These are phyloP conservation scores for Palaemon carinicauda DNA, from an alignment of 1,140 invertebrate genomes.

Conservation along the genomic window DNA sequence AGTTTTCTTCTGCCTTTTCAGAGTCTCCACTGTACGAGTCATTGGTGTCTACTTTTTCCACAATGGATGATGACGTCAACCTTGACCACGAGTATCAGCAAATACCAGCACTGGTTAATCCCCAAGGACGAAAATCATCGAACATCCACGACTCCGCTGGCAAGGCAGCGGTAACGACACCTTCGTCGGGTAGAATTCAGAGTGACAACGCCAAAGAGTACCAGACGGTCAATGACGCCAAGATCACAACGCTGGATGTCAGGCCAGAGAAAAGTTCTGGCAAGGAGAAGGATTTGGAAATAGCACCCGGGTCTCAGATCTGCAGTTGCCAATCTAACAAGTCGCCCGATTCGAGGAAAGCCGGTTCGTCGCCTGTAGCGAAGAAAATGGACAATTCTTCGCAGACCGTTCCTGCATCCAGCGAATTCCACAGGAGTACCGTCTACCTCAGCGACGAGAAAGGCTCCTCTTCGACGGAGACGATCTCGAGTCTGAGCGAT, in stretches of 20 bases:
- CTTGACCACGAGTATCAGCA: constrained; percentile 37
- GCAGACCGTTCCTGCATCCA: not conserved
- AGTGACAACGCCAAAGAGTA: not conserved
- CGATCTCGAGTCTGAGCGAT: not conserved
- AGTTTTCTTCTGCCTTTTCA: not conserved
- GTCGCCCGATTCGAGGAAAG: not conserved
- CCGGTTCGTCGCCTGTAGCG: not conserved
- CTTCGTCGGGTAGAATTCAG: not conserved
- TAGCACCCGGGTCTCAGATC: not conserved
- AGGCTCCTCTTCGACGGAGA: not conserved
- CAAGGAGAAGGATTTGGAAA: not conserved
- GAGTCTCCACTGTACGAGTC: constrained; percentile 44
- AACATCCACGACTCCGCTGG: not conserved
- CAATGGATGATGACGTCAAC: constrained; percentile 1
- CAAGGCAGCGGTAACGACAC: not conserved
- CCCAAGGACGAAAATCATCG: not conserved
- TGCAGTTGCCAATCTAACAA: not conserved
- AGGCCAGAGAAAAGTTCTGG: constrained; percentile 13
- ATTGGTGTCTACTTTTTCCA: constrained; percentile 9
- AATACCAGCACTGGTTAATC: not conserved
- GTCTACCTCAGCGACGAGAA: not conserved
- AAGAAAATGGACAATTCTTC: not conserved
- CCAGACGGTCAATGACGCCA: not conserved
- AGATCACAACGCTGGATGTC: constrained; percentile 32
- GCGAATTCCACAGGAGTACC: constrained; percentile 41